These are phyloP conservation scores for Eospalax fontanierii DNA, from an alignment of 2,797 vertebrate genomes.

Conservation along the genomic window DNA sequence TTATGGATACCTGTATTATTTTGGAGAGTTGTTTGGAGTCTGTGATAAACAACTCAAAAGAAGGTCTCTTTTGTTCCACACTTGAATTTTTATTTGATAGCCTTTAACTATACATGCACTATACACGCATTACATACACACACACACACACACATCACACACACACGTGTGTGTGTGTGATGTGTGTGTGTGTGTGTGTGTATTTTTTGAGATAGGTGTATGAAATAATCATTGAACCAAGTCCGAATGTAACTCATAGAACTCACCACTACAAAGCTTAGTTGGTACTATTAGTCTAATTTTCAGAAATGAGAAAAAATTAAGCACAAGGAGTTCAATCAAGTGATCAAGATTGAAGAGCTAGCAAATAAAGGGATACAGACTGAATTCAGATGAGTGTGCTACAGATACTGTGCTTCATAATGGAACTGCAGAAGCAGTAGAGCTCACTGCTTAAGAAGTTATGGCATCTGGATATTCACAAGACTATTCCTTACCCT, in stretches of 20 bases:
- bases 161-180: too few species aligned
- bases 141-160: not conserved
- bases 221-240: slow-evolving; percentile 1
- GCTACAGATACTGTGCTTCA: not conserved
- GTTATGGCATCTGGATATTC: too few species aligned
- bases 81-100: too few species aligned
- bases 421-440: too few species aligned
- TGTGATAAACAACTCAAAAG: not conserved
- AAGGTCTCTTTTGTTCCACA: not conserved
- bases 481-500: too few species aligned
- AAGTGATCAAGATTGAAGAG: not conserved
- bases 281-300: not conserved
- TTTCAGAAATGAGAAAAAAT: slow-evolving; percentile 49
- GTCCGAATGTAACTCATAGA: not conserved
- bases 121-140: too few species aligned
- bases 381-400: not conserved
- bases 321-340: too few species aligned
- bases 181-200: too few species aligned
- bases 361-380: not conserved
- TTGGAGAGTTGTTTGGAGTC: too few species aligned
- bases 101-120: too few species aligned
- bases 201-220: too few species aligned
- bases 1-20: not conserved
- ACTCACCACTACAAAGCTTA: not conserved
- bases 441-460: too few species aligned